These are phyloP conservation scores for Ectemnius lituratus DNA, from an alignment of 2,888 invertebrate genomes.

Conservation along the genomic window DNA sequence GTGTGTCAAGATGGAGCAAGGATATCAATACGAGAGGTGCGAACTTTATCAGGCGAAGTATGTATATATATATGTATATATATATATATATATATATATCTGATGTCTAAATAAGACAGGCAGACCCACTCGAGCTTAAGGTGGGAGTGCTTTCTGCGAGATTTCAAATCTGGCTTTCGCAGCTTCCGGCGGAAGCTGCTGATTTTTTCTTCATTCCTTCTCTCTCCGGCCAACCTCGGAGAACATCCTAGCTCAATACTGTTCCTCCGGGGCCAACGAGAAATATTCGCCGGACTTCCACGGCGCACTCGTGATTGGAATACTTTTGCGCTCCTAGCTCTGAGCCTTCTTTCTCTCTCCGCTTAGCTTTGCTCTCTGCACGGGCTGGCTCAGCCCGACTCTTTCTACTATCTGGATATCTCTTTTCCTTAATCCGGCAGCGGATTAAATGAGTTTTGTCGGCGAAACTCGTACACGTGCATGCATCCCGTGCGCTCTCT, in stretches of 20 bases:
- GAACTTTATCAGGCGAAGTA: slow-evolving; percentile 16
- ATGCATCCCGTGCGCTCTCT: neutral
- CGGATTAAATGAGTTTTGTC: slow-evolving; percentile 69
- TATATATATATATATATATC: slow-evolving; percentile 24
- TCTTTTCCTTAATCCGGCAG: slow-evolving; percentile 65
- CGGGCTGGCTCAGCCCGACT: neutral
- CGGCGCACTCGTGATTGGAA: slow-evolving; percentile 66
- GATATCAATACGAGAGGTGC: slow-evolving; percentile 40
- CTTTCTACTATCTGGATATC: slow-evolving; percentile 37
- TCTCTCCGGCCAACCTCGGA: slow-evolving; percentile 5
- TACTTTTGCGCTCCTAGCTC: slow-evolving; percentile 66
- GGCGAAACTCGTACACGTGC: slow-evolving; percentile 57
- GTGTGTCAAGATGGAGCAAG: slow-evolving; percentile 63
- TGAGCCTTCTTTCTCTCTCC: slow-evolving; percentile 37
- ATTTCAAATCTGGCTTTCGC: neutral
- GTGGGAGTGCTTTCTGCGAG: neutral
- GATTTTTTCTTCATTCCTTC: slow-evolving; percentile 26
- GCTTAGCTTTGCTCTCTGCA: slow-evolving; percentile 11
- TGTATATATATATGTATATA: slow-evolving; percentile 27
- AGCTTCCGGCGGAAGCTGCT: slow-evolving; percentile 1
- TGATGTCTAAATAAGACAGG: neutral
- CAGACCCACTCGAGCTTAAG: too few species aligned
- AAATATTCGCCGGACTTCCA: slow-evolving; percentile 61
- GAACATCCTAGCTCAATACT: slow-evolving; percentile 36
- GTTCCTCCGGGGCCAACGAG: slow-evolving; percentile 45